Percentiles rank a stretch among this genome's conserved stretches.
Conservation (phyloP, 2,888 invertebrate species). For the Drosophila prostipennis region DNA sequence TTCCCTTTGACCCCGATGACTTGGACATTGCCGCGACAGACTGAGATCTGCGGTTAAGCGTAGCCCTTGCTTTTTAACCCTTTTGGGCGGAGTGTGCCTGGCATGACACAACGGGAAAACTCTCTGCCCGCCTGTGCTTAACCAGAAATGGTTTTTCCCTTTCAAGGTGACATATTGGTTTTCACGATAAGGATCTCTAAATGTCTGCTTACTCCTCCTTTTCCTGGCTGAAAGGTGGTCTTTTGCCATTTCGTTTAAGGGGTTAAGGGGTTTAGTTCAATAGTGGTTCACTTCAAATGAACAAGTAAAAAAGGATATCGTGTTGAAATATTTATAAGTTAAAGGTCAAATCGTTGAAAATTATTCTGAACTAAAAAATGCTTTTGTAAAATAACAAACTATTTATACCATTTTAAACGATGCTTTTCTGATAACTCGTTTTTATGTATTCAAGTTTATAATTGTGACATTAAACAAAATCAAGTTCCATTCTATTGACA, state of each 20-base stretch:
- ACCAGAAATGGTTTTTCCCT: slow-evolving; percentile 52
- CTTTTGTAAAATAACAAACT: background rate
- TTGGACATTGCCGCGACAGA: slow-evolving; percentile 57
- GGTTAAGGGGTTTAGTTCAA: background rate
- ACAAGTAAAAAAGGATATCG: background rate
- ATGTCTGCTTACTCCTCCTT: slow-evolving; percentile 38
- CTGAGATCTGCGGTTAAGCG: slow-evolving; percentile 70
- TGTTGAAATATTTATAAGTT: background rate
- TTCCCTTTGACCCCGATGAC: slow-evolving; percentile 59
- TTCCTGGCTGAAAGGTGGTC: slow-evolving; percentile 4
- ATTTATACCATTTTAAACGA: no score
- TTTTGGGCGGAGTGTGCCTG: slow-evolving; percentile 49
- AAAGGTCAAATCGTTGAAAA: no score
- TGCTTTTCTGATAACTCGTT: no score
- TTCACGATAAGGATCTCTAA: slow-evolving; percentile 67
- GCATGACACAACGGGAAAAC: slow-evolving; percentile 57
- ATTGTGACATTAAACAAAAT: no score
- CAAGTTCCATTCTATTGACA: no score
- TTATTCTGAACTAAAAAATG: background rate
- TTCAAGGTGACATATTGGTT: slow-evolving; percentile 75
- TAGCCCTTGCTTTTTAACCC: slow-evolving; percentile 81
- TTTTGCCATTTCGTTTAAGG: slow-evolving; percentile 5
- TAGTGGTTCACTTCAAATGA: no score
- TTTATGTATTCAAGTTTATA: no score
- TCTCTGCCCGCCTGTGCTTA: slow-evolving; percentile 35